Conservation (phyloP, 2,888 invertebrate genomes). For the Meteorus colon region DNA sequence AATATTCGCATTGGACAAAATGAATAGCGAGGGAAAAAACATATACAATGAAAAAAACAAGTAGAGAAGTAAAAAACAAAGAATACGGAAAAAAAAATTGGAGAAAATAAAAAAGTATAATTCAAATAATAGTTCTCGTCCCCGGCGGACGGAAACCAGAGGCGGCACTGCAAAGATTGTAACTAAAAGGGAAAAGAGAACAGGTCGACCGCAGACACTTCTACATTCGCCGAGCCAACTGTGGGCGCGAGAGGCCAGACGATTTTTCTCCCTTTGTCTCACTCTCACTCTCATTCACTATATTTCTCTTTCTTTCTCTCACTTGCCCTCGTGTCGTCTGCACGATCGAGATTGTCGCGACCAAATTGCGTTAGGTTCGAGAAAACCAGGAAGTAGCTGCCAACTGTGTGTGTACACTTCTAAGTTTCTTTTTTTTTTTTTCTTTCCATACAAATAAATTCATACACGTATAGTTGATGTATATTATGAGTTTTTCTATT, state of each 20-base stretch:
- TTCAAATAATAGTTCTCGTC: slow-evolving; percentile 38
- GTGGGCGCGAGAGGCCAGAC: slow-evolving; percentile 14
- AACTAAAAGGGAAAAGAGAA: slow-evolving; percentile 25
- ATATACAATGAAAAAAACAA: background rate
- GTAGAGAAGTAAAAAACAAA: background rate
- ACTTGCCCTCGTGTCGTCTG: slow-evolving; percentile 36
- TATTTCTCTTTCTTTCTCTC: background rate
- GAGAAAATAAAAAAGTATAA: slow-evolving; percentile 29
- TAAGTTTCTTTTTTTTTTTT: slow-evolving; percentile 22
- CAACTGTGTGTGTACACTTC: slow-evolving; percentile 27
- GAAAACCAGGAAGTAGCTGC: slow-evolving; percentile 34
- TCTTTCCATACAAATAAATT: background rate
- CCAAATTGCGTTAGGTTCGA: slow-evolving; percentile 48
- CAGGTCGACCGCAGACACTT: slow-evolving; percentile 30
- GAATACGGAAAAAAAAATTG: background rate
- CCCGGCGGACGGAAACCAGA: slow-evolving; percentile 32
- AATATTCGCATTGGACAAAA: slow-evolving; percentile 14
- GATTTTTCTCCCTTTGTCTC: slow-evolving; percentile 25
- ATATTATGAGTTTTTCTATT: background rate
- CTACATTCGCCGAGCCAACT: slow-evolving; percentile 27
- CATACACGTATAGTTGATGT: background rate
- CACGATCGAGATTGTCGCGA: slow-evolving; percentile 59
- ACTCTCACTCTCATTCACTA: background rate
- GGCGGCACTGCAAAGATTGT: slow-evolving; percentile 31
- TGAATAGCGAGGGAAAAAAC: background rate